These are phyloP conservation scores for Peromyscus attwateri DNA, from an alignment of 2,797 vertebrate species.

Conservation along the genomic window DNA sequence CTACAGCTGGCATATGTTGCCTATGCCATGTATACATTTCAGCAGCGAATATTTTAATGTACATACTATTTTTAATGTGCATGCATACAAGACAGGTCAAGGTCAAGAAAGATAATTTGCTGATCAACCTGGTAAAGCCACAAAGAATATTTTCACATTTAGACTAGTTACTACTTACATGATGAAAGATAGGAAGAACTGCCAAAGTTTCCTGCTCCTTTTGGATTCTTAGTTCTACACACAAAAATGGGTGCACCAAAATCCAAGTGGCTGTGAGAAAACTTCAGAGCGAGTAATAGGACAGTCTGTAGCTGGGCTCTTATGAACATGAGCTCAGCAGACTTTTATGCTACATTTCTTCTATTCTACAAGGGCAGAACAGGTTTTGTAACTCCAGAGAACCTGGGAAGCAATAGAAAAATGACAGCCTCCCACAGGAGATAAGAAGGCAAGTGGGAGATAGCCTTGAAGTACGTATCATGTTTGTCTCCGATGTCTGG, in stretches of 20 bases:
- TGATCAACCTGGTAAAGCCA: neutral
- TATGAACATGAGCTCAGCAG: neutral
- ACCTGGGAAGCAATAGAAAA: neutral
- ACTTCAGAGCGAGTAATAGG: neutral
- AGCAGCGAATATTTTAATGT: neutral
- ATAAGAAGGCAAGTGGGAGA: neutral
- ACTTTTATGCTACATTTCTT: neutral
- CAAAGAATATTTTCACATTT: neutral
- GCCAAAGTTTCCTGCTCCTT: neutral
- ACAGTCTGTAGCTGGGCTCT: neutral
- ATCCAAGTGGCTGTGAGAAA: neutral
- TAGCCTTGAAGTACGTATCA: neutral
- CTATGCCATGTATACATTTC: neutral
- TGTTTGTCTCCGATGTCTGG: neutral
- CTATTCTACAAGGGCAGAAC: neutral
- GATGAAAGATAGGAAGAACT: neutral
- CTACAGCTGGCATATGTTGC: neutral
- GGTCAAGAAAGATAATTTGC: neutral
- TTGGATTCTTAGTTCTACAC: neutral
- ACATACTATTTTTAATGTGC: neutral
- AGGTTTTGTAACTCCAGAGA: neutral
- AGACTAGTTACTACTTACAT: constrained; percentile 18
- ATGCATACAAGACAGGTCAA: neutral
- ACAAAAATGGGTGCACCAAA: neutral
- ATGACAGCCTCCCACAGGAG: neutral